Evolutionary conservation across 2,797 vertebrate genomes (phyloP), one percentile per base, ranked within the genome.

Genomic region (Oreortyx pictus): DNA sequence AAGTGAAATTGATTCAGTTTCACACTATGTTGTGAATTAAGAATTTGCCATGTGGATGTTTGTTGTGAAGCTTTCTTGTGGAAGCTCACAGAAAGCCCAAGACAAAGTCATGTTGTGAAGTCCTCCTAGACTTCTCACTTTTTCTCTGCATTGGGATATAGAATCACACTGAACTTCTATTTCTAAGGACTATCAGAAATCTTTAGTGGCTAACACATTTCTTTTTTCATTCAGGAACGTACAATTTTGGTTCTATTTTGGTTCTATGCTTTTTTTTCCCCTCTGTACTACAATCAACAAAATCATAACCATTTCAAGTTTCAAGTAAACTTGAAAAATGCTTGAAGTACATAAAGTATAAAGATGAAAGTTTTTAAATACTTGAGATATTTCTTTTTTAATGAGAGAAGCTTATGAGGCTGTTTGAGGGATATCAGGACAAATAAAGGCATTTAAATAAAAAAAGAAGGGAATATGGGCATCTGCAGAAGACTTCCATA

Each of bases 401-500:
- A 25, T 29, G 29, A 31, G 7, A 75, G 11, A 83, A 59, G 12
- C 11, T 61, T 49, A 31, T 1, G 62, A 18, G 25, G 46, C 12
- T 61, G 9, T 10, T 83, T 5, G 49, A 35, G 79, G 44, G 52
- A 68, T 59, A 49, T 49, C 10, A 46, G 5, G 35, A 3, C 27
- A 59, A 78, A 35, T 37, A 85, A 85, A 72, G 31, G 60, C 25
- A 75, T 49, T 64, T 29, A 7, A 29, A 75, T 64, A 9, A 7
- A 29, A 77, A 67, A 68, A 62, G 82, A 86, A 62, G 6, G 11
- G 15, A 83, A 54, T 56, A 74, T 35, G 11, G 2, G 8, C n/a
- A 84, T 88, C 52, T 67, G 43, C 73, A 86, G 70, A 78, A 91
- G 81, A 49, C 52, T 82, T 92, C 52, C 54, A 18, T 24, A 43